Evolutionary conservation across 1,140 invertebrate genomes (phyloP), one percentile per base, ranked within the genome.

Genomic region (Batillaria attramentaria): DNA sequence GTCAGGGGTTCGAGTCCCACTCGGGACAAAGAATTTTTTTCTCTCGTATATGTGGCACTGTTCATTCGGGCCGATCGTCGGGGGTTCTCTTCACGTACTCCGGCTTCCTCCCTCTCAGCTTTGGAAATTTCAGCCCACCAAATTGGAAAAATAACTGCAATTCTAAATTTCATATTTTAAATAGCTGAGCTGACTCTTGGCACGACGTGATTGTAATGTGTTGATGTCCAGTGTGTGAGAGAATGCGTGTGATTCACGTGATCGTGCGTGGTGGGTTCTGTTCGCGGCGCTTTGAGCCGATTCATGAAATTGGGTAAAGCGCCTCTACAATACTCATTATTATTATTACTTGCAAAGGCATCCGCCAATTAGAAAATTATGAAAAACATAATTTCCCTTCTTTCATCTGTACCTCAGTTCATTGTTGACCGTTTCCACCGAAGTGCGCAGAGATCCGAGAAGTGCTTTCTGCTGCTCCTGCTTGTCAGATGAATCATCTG

Each of bases 371-470:
- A 1, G 10, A 2, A 69, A 37, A 31, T 1, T n/a, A 54, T n/a
- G 42, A 24, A 20, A 28, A 72, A 72, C 39, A 3, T 16, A 18
- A 31, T n/a, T 10, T 43, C 1, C 31, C 42, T 33, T 35, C 3
- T 13, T 4, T 28, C 18, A 2, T 3, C 20, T 28, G 31, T 70
- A 77, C 77, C 77, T 46, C 3, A 78, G n/a, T 35, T 78, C 77
- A 39, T 69, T 46, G 28, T 54, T 54, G 31, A 78, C 77, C 16
- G 37, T 70, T 54, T 70, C 66, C 24, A 78, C 18, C 28, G 77
- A 39, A n/a, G 24, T 68, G 18, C 68, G 77, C 3, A 78, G 42
- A n/a, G 43, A 50, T 16, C 31, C 50, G 37, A 78, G 33, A 33
- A 72, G 16, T 16, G 20, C n/a, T 70, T 78, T 78, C 3, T 54